Percentiles rank a stretch among this genome's conserved stretches.
Conservation (phyloP, 92 coral and sea anemone genomes). For the Diadumene lineata region DNA sequence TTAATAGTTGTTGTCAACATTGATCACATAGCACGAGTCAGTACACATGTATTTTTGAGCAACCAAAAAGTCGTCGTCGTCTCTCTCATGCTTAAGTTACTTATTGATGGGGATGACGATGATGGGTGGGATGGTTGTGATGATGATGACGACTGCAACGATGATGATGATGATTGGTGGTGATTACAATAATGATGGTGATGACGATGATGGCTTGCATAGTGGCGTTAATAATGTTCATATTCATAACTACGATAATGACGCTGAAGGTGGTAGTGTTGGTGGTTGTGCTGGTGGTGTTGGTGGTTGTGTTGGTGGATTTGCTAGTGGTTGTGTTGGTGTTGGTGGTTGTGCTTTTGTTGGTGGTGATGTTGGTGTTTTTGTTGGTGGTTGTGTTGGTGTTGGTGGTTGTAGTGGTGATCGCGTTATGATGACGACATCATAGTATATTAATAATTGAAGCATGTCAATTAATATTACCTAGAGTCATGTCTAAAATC, state of each 20-base stretch:
- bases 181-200: background rate
- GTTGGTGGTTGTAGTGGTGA: too few relatives aligned
- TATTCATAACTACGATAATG: background rate
- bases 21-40: too few relatives aligned
- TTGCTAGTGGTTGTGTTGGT: background rate
- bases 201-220: background rate
- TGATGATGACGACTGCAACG: background rate
- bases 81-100: too few relatives aligned
- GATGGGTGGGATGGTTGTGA: background rate
- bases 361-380: background rate
- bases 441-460: too few relatives aligned
- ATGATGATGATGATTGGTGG: background rate
- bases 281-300: background rate
- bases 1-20: too few relatives aligned
- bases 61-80: too few relatives aligned
- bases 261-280: background rate
- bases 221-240: background rate
- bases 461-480: too few relatives aligned
- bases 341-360: background rate
- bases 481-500: too few relatives aligned
- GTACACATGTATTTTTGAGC: too few relatives aligned
- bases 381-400: too few relatives aligned
- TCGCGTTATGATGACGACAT: too few relatives aligned
- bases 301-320: background rate
- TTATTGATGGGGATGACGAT: background rate